Base-by-base conservation (phyloP, 2,797 vertebrate species). In the Hippocampus kuda region DNA sequence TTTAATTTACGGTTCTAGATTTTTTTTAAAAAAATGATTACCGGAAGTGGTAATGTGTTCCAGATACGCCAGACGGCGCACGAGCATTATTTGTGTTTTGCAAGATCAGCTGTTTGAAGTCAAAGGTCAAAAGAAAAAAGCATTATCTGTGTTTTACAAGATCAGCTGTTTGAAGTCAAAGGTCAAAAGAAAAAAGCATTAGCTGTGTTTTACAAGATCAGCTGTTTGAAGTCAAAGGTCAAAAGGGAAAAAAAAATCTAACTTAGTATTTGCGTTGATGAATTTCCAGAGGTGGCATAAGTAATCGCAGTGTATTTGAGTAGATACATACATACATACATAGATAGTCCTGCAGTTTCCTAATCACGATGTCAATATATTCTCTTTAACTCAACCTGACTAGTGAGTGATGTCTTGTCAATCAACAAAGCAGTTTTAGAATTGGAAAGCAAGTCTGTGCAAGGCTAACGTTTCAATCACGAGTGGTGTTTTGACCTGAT, bases 401-500 rank as follows among this genome's bases (percentile, higher is more conserved):
- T 38, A 1, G 34, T 38, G 34, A 38, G 34, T 8, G 34, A 38
- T 38, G 34, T 38, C 34, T 38, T 38, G 7, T 38, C 34, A 38
- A 38, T 38, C 34, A 38, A 38, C 34, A 38, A 38, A 46, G 38
- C 41, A 65, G 62, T 16, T 46, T n/a, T 24, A 7, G 16, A 8
- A 41, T 64, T 24, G 12, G 15, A 64, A 27, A 44, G n/a, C 41
- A 15, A 49, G 75, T 66, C 67, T 59, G 34, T 8, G 67, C 8
- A 5, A 44, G 42, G 44, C 15, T 48, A 46, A 30, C 7, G 24
- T 75, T 57, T 73, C 20, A 75, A 68, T 77, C 61, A 66, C 68
- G 62, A 46, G 65, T 72, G 71, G 78, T 70, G 65, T 68, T 73
- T 72, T 68, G 67, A 68, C 61, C 73, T 15, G 76, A 41, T 77